phyloP scores from a whole-genome alignment of 2,113 vertebrate species.

The Meriones unguiculatus region DNA sequence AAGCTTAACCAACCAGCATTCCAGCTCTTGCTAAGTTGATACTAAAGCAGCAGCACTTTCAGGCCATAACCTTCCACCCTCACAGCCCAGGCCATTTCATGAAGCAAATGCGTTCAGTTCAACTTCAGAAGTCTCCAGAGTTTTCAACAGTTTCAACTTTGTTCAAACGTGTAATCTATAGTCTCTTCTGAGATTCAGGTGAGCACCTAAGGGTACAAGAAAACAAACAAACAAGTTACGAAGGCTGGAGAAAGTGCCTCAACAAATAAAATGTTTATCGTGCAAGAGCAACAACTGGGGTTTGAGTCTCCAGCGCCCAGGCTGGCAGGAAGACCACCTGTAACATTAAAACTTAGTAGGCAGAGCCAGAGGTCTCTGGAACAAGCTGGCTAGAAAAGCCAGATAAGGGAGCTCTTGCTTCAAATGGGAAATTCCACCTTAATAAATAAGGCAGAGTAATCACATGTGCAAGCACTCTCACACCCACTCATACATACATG shows the following conservation, averaged over 20 bases:
- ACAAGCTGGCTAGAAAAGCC: neutral
- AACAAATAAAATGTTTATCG: neutral
- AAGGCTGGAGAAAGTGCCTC: neutral
- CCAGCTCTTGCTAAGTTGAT: neutral
- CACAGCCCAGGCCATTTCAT: neutral
- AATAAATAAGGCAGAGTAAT: neutral
- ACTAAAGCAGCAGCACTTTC: neutral
- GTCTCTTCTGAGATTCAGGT: neutral
- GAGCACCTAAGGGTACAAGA: neutral
- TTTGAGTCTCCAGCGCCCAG: neutral
- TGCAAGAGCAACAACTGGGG: no score
- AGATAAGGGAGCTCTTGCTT: neutral
- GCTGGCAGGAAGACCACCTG: neutral
- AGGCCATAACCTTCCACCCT: neutral
- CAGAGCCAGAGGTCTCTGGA: neutral
- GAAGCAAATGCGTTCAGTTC: neutral
- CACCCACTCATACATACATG: no score
- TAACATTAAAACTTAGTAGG: neutral
- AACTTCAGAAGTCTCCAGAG: neutral
- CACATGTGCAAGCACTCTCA: no score
- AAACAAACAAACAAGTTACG: neutral
- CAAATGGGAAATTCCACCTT: neutral
- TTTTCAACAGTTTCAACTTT: neutral
- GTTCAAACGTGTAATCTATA: no score
- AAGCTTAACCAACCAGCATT: neutral